Evolutionary conservation across 2,797 vertebrate genomes (phyloP).

Genomic region (Dallia pectoralis): DNA sequence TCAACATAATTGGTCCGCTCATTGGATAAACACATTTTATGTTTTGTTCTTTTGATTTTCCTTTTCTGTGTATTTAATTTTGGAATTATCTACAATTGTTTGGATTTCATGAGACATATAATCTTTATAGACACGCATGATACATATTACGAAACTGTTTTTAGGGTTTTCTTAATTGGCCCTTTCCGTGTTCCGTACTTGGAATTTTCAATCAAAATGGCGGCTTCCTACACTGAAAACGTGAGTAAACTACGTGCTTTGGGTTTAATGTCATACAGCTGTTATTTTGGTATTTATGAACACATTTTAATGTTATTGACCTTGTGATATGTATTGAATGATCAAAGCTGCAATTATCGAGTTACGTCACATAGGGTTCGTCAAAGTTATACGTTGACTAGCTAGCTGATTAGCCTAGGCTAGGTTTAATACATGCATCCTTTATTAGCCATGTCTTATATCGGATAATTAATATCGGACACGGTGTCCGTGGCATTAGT

Average conservation of each 20-base stretch:
- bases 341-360: background rate
- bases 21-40: too few species aligned
- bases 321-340: background rate
- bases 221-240: slow-evolving; percentile 55
- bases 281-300: background rate
- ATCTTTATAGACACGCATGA: background rate
- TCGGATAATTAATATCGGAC: too few species aligned
- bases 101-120: background rate
- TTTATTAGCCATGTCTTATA: background rate
- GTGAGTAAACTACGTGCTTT: slow-evolving; percentile 61
- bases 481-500: background rate
- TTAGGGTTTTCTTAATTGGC: slow-evolving; percentile 19
- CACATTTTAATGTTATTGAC: background rate
- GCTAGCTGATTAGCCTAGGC: background rate
- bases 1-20: too few species aligned
- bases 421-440: background rate
- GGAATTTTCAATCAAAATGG: slow-evolving; percentile 67
- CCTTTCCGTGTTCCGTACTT: slow-evolving; percentile 54
- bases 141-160: background rate
- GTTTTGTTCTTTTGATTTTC: background rate
- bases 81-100: background rate
- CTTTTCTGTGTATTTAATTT: background rate
- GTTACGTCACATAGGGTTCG: background rate
- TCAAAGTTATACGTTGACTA: background rate
- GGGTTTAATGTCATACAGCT: background rate